These are phyloP conservation scores for Leuctra nigra DNA, from an alignment of 2,888 invertebrate species.

Conservation along the genomic window DNA sequence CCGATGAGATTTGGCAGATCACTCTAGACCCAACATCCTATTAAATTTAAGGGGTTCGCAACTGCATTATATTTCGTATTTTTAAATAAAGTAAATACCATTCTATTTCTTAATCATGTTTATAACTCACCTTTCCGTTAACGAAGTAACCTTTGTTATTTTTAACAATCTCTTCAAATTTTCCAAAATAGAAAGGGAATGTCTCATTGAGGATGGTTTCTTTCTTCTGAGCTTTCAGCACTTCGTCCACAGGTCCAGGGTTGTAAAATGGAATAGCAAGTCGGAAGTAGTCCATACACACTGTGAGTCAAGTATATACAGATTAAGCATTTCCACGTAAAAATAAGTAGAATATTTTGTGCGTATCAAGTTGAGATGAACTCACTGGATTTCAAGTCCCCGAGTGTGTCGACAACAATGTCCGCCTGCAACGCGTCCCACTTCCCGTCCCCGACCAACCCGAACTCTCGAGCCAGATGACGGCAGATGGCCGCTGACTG, in stretches of 20 bases:
- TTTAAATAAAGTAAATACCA: too few species aligned
- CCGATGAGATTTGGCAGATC: too few species aligned
- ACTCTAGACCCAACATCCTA: too few species aligned
- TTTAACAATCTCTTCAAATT: conserved; percentile 27
- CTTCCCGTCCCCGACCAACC: conserved; percentile 48
- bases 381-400: conserved; percentile 52
- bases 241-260: neutral
- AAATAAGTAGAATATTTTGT: too few species aligned
- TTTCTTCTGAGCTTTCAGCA: conserved; percentile 39
- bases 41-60: too few species aligned
- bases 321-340: too few species aligned
- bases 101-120: too few species aligned
- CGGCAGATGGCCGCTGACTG: conserved; percentile 55
- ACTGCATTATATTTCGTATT: too few species aligned
- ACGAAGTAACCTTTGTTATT: conserved; percentile 26
- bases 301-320: too few species aligned
- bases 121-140: conserved; percentile 23
- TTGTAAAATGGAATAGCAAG: neutral
- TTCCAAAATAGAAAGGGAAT: conserved; percentile 52
- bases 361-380: too few species aligned
- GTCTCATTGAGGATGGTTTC: conserved; percentile 45
- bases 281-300: too few species aligned
- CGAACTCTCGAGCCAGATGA: conserved; percentile 54
- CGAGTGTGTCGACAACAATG: conserved; percentile 51
- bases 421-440: conserved; percentile 58